A percentile compares a stretch with the other conserved stretches of the same genome.
Conservation (phyloP, 2,797 vertebrate genomes). For the Atherinosoma microstoma region DNA sequence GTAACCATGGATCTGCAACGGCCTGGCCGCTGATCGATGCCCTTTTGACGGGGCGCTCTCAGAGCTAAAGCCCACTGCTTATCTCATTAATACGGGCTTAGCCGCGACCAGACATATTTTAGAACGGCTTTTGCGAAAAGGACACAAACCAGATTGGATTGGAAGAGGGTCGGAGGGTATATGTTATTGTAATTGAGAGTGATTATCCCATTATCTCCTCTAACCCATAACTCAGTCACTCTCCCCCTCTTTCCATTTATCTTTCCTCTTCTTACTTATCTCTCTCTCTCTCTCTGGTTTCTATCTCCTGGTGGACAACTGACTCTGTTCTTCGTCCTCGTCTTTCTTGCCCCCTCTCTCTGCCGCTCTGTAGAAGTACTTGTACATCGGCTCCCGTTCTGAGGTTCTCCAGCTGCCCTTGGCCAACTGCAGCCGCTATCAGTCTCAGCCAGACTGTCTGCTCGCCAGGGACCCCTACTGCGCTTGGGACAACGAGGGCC, state of each 20-base stretch:
- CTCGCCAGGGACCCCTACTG: slow-evolving; percentile 88
- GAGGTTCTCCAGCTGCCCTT: slow-evolving; percentile 88
- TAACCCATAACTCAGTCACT: slow-evolving; percentile 64
- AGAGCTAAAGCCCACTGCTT: slow-evolving; percentile 60
- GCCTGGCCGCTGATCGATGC: slow-evolving; percentile 47
- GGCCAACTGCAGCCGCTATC: slow-evolving; percentile 88
- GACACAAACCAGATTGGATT: slow-evolving; percentile 69
- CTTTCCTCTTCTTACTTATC: slow-evolving; percentile 47
- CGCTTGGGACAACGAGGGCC: slow-evolving; percentile 87
- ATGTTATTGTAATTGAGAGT: slow-evolving; percentile 81
- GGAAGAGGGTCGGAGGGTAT: slow-evolving; percentile 58
- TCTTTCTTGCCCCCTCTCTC: slow-evolving; percentile 1
- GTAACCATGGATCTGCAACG: slow-evolving; percentile 29
- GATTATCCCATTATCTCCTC: slow-evolving; percentile 80
- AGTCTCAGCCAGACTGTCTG: slow-evolving; percentile 87
- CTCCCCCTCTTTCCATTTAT: slow-evolving; percentile 54
- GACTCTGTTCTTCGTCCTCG: slow-evolving; percentile 54
- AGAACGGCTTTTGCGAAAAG: slow-evolving; percentile 71
- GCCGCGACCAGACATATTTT: slow-evolving; percentile 61
- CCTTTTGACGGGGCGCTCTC: slow-evolving; percentile 50
- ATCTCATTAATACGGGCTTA: slow-evolving; percentile 78
- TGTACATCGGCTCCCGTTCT: slow-evolving; percentile 86
- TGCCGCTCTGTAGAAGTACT: slow-evolving; percentile 78
- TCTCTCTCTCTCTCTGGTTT: slow-evolving; percentile 63
- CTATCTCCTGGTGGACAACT: slow-evolving; percentile 46